Evolutionary conservation across 2,113 vertebrate species (phyloP), one percentile per base, ranked within the genome.

Genomic region (Psephotus haematonotus): DNA sequence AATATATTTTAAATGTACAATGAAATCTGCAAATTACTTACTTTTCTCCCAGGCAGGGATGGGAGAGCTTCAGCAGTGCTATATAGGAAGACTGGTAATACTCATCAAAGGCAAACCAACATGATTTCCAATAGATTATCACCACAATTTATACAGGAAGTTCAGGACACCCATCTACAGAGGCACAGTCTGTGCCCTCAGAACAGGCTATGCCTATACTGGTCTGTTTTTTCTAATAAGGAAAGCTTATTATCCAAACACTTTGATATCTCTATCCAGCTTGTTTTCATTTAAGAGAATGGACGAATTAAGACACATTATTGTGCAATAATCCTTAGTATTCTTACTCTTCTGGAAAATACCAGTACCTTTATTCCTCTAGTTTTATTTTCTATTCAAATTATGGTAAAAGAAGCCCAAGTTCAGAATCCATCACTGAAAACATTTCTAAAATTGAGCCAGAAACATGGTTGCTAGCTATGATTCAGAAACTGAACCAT

Each of bases 401-500:
- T 68, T 59, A 70, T 3, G 13, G 52, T 68, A 91, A 81, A 95
- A 91, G 44, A 65, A 83, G 29, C 11, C 6, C 29, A 89, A 25
- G 35, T 72, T 78, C 70, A 78, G 65, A 93, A 93, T 92, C 17
- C 31, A 88, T 27, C 28, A 59, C 16, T 63, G 49, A 86, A 92
- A 55, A 80, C 23, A 55, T n/a, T 92, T 67, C 57, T 88, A 88
- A 94, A 96, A 83, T 6, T 41, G 31, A 95, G 64, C 59, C 90
- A 96, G 88, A 80, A 96, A 77, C 20, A 50, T 6, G 12, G 13
- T 60, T 90, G 91, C 77, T 93, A 93, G 86, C 50, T 82, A 49
- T 95, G 89, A 97, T 92, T 96, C 94, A 96, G 77, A 89, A 93
- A 91, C 39, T 0, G 10, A 68, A 89, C 65, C 69, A 44, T 25